Conservation (phyloP, 2,113 vertebrate species). For the Lepisosteus osseus region DNA sequence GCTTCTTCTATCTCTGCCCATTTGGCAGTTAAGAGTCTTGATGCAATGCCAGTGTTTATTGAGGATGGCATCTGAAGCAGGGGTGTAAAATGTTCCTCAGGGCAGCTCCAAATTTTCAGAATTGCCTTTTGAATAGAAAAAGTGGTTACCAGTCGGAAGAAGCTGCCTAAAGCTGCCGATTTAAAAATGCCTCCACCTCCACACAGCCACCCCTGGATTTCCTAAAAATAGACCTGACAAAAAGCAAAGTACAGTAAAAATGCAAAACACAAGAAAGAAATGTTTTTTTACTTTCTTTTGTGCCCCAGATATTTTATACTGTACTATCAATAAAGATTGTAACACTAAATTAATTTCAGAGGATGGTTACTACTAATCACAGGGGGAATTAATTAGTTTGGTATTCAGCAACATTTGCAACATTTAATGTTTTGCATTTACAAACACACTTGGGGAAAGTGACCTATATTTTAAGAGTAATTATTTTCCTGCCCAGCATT, state of each 20-base stretch:
- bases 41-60: not conserved
- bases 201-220: not conserved
- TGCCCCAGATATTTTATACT: not conserved
- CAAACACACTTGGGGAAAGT: not conserved
- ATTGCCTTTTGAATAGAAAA: not conserved
- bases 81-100: not conserved
- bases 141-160: not conserved
- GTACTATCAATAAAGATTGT: not conserved
- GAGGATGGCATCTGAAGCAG: not conserved
- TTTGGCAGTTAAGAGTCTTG: not conserved
- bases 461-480: not conserved
- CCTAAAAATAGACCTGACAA: conserved; percentile 15
- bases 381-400: not conserved
- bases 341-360: conserved; percentile 8
- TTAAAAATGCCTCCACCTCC: not conserved
- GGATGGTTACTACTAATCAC: conserved; percentile 2
- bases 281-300: not conserved
- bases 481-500: not conserved
- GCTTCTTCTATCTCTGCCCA: not conserved
- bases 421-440: not conserved
- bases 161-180: conserved; percentile 2
- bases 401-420: not conserved
- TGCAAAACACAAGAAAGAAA: not conserved
- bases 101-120: not conserved
- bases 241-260: not conserved